Base-by-base conservation (phyloP, 2,113 vertebrate species). In the Leucosticte australis region DNA sequence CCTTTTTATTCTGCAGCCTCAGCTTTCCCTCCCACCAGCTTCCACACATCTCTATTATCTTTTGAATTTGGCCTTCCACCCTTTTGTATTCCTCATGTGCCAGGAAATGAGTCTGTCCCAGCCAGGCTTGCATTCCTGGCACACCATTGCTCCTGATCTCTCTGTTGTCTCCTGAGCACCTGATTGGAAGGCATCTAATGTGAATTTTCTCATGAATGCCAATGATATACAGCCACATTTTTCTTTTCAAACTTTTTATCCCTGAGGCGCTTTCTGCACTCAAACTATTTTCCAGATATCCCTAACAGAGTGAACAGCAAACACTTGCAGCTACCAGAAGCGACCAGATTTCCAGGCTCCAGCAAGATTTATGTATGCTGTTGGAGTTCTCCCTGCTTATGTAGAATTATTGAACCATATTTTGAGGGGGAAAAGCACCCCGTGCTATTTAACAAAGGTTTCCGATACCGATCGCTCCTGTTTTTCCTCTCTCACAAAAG, bases 181-280 rank as follows among this genome's bases (percentile, higher is more conserved):
- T 96, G 96, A 88, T 97, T 93, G 94, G 81, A 92, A 97, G 96
- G 94, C 88, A 94, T 68, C 92, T 96, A 94, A 97, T 91, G 91
- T 68, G 96, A 96, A 89, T 97, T 97, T 97, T 89, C 97, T 97
- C 97, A 97, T 97, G 98, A 98, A 98, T 98, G 94, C 78, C 97
- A 96, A 97, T 98, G 97, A 97, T 87, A 91, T 57, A 95, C 68
- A 18, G 91, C 79, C 87, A 91, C 94, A 96, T 97, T 97, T 96
- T 98, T 94, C 92, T 96, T 97, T 91, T 88, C 86, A 9, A 96
- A 96, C 91, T 95, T 97, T 96, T 89, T 80, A 91, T 96, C 96
- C 97, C 95, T 53, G 27, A 96, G 96, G 97, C 94, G 2, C 90
- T 96, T 88, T 90, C 91, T 91, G 68, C 91, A 87, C 89, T 89